A percentile compares a stretch with the other conserved stretches of the same genome.
phyloP scores from a whole-genome alignment of 1,140 invertebrate genomes.

The Drosophila tristis region DNA sequence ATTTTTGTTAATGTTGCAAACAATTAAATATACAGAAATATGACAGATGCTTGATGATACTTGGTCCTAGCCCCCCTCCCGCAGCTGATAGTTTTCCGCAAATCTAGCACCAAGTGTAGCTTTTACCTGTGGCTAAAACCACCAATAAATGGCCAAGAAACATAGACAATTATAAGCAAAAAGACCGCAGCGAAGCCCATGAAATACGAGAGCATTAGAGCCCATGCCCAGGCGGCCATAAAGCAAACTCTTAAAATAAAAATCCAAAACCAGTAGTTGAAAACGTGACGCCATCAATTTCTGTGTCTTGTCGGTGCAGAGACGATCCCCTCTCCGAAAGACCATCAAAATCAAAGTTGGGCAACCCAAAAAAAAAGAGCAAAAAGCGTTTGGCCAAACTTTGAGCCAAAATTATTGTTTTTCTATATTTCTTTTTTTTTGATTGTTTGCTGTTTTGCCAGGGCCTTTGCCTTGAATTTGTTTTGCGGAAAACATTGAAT shows the following conservation, averaged over 20 bases:
- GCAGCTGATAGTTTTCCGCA: constrained; percentile 4
- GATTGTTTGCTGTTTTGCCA: constrained; percentile 37
- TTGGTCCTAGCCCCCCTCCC: constrained; percentile 44
- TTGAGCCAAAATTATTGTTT: constrained; percentile 39
- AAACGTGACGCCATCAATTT: constrained; percentile 64
- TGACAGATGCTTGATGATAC: constrained; percentile 43
- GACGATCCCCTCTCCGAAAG: constrained; percentile 3
- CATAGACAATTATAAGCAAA: constrained; percentile 33
- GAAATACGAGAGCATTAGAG: constrained; percentile 37
- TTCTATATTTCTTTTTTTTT: constrained; percentile 21
- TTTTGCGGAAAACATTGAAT: constrained; percentile 45
- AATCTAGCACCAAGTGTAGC: constrained; percentile 13
- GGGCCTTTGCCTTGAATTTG: constrained; percentile 44
- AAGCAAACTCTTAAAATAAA: constrained; percentile 52
- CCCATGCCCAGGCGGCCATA: constrained; percentile 11
- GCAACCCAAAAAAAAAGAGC: constrained; percentile 25
- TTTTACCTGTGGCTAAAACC: constrained; percentile 35
- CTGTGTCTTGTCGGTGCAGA: constrained; percentile 21
- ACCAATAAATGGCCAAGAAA: constrained; percentile 18
- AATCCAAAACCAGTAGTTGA: constrained; percentile 65
- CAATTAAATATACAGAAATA: constrained; percentile 66
- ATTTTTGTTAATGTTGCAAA: constrained; percentile 64
- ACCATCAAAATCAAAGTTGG: constrained; percentile 36
- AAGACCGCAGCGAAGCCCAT: constrained; percentile 31
- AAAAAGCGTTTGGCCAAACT: constrained; percentile 36